Evolutionary conservation across 2,888 invertebrate genomes (phyloP), one percentile per base, ranked within the genome.

Genomic region (Eilema caniola): DNA sequence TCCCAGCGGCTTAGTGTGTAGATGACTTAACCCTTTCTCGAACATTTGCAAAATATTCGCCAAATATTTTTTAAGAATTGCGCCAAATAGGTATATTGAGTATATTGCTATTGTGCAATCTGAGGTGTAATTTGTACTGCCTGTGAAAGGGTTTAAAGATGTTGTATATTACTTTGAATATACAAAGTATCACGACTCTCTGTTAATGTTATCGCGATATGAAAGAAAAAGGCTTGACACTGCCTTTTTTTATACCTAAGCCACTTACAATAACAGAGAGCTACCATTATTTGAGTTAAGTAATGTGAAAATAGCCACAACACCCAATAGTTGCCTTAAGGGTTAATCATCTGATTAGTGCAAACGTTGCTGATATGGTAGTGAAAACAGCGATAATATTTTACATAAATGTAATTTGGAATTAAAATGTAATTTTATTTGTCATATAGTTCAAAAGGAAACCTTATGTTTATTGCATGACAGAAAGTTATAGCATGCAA

Each of bases 401-500:
- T 62, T 20, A 24, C 11, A 14, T 7, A 24, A 41, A 24, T 10
- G 23, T 14, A 20, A 20, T n/a, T n/a, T n/a, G n/a, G n/a, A n/a
- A n/a, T n/a, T n/a, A n/a, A n/a, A n/a, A n/a, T n/a, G n/a, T 16
- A 37, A 37, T 28, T 64, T 64, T 5, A 28, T 53, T 20, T 37
- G 59, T 25, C 0, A 14, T 25, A 16, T 11, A 11, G 7, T 20
- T 12, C 8, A 20, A 37, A 12, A 23, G 23, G 4, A 23, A 37
- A 53, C 23, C 20, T 41, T 56, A 53, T 7, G 4, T 59, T 59
- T 20, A 47, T 63, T 41, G 37, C 37, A 24, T 62, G 70, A 72
- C 77, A 78, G 72, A 81, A 80, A 71, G 63, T 72, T 37, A 68
- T 73, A 73, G 73, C 83, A 83, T 84, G 83, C 83, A 85, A 79